Conservation (phyloP, 2,797 vertebrate genomes). For the Chanos chanos region DNA sequence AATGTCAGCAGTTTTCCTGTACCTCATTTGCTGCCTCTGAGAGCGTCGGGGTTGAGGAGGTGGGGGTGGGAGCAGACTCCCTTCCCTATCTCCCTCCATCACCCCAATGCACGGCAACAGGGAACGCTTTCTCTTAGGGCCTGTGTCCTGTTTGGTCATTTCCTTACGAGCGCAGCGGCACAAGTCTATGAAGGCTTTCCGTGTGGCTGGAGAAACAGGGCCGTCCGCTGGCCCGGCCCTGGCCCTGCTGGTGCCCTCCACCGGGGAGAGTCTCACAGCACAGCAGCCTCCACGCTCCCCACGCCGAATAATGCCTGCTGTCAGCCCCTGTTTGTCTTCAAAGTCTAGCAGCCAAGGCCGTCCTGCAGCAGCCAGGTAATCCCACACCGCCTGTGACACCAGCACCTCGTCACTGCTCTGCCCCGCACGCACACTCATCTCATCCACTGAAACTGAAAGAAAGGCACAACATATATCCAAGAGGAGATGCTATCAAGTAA, state of each 20-base stretch:
- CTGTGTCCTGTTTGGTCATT: slow-evolving; percentile 88
- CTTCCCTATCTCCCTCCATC: slow-evolving; percentile 73
- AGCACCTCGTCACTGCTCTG: slow-evolving; percentile 90
- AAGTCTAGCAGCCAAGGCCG: slow-evolving; percentile 88
- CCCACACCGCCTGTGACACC: slow-evolving; percentile 93
- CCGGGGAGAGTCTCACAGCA: slow-evolving; percentile 82
- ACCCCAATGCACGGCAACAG: slow-evolving; percentile 79
- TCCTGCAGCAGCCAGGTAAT: slow-evolving; percentile 88
- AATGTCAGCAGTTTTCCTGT: slow-evolving; percentile 73
- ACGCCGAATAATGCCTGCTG: slow-evolving; percentile 81
- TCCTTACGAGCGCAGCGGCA: slow-evolving; percentile 85
- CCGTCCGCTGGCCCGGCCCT: slow-evolving; percentile 69
- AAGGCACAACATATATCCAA: slow-evolving; percentile 40
- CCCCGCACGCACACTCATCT: slow-evolving; percentile 81
- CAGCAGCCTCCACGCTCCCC: slow-evolving; percentile 93
- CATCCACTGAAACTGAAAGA: slow-evolving; percentile 77
- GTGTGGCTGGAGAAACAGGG: slow-evolving; percentile 70
- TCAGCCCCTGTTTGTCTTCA: slow-evolving; percentile 87
- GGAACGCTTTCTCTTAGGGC: slow-evolving; percentile 80
- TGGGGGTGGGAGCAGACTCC: slow-evolving; percentile 66
- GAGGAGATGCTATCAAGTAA: neutral
- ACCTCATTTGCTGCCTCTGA: slow-evolving; percentile 77
- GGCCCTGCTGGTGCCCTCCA: slow-evolving; percentile 68
- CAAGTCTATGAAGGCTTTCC: slow-evolving; percentile 91
- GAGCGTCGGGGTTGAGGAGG: slow-evolving; percentile 70